Evolutionary conservation across 2,113 vertebrate species (phyloP), one percentile per base, ranked within the genome.

Genomic region (Montifringilla adamsi): DNA sequence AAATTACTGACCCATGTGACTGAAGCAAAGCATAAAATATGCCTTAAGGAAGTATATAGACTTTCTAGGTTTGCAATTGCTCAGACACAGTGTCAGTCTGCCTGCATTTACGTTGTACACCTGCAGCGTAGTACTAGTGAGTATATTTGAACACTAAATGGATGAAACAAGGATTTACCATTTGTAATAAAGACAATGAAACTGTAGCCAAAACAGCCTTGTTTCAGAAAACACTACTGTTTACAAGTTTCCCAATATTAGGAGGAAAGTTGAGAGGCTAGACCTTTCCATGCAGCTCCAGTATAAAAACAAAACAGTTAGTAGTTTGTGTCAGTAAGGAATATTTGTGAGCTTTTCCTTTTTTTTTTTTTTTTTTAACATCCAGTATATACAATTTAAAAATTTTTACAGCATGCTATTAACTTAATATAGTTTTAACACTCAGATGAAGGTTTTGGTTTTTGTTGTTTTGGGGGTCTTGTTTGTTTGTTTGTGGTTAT

Each of bases 261-360:
- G 24, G 8, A 72, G 9, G 31, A 83, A 67, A 18, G 15, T 10
- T 81, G 63, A 79, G 17, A 72, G 21, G 9, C 43, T 30, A 59
- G n/a, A 9, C 26, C 8, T 53, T n/a, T 18, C 53, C 5, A 2
- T 33, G 31, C 8, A 72, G 47, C 16, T 76, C 47, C 22, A 44
- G 7, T 28, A 59, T 37, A 84, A 53, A 91, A 89, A n/a, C 20
- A 21, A 60, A 69, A 70, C 6, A 18, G 5, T 52, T 66, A 88
- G 64, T 8, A 56, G 11, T 58, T 82, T 47, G 37, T 79, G 52
- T 33, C 56, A 47, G 23, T 30, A 60, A 44, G 15, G 9, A 56
- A 9, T 37, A 14, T 17, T 30, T 27, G 17, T 27, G 21, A 1
- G 0, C 7, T 35, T 26, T 8, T 13, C 3, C 2, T 18, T 49